phyloP scores from a whole-genome alignment of 2,113 vertebrate genomes.

The Bubalus kerabau region DNA sequence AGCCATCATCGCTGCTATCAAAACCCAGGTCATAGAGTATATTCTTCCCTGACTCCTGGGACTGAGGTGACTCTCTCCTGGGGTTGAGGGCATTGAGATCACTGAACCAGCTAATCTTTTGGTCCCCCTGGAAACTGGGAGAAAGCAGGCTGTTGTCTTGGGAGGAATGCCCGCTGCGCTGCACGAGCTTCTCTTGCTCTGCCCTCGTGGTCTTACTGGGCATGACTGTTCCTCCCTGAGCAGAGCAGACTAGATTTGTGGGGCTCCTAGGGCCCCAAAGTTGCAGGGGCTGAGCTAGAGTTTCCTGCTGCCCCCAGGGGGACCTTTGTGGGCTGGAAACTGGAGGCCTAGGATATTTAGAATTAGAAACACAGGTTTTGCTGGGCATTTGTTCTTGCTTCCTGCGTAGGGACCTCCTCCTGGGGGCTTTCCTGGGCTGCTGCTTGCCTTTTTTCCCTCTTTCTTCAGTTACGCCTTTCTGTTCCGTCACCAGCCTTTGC shows the following conservation, averaged over 20 bases:
- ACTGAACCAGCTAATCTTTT: conserved; percentile 69
- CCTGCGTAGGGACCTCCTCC: background rate
- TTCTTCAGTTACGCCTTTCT: background rate
- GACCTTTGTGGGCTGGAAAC: background rate
- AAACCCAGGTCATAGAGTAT: conserved; percentile 70
- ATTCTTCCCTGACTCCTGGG: background rate
- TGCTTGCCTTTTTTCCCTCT: conserved; percentile 42
- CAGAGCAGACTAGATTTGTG: background rate
- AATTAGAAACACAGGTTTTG: background rate
- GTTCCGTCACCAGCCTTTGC: background rate
- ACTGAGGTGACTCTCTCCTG: background rate
- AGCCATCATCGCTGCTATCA: conserved; percentile 74
- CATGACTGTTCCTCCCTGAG: background rate
- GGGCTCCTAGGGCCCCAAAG: background rate
- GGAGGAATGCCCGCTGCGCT: conserved; percentile 37
- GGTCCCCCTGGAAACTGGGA: conserved; percentile 22
- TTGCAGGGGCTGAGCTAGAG: background rate
- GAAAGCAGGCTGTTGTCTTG: conserved; percentile 42
- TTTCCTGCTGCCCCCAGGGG: background rate
- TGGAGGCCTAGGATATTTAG: conserved; percentile 10
- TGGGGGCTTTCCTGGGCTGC: conserved; percentile 52
- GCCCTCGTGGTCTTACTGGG: background rate
- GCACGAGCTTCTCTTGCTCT: background rate
- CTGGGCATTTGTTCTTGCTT: background rate
- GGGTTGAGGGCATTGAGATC: conserved; percentile 52